Conservation (phyloP, 2,113 vertebrate genomes). For the Trematocara nigrifrons region DNA sequence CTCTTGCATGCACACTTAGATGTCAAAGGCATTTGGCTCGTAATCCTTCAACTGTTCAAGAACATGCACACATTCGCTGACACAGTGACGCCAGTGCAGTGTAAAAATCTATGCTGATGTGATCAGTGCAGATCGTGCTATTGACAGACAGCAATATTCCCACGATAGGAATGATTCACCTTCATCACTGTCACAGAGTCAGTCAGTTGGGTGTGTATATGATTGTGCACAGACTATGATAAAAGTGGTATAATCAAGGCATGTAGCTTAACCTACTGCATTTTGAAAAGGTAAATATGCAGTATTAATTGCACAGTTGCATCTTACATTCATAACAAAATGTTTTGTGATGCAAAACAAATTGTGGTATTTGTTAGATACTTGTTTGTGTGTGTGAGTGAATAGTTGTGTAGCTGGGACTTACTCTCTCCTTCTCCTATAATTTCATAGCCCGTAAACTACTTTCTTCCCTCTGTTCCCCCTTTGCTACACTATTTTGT, state of each 20-base stretch:
- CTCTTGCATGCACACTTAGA: slow-evolving; percentile 27
- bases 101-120: slow-evolving; percentile 68
- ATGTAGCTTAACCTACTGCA: background rate
- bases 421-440: background rate
- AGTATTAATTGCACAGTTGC: background rate
- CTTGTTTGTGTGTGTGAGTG: background rate
- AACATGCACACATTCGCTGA: slow-evolving; percentile 20
- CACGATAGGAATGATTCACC: slow-evolving; percentile 50
- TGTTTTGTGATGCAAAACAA: background rate
- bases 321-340: background rate
- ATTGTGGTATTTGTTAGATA: background rate
- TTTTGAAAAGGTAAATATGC: background rate
- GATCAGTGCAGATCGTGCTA: slow-evolving; percentile 50
- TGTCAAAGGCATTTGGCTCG: slow-evolving; percentile 62
- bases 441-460: background rate
- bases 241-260: background rate
- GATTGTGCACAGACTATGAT: background rate
- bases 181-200: slow-evolving; percentile 54
- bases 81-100: slow-evolving; percentile 19
- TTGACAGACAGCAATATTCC: slow-evolving; percentile 58
- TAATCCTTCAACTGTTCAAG: slow-evolving; percentile 54
- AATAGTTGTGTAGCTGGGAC: background rate
- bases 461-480: slow-evolving; percentile 3
- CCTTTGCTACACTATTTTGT: background rate
- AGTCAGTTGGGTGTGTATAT: background rate